A percentile compares a stretch with the other conserved stretches of the same genome.
Evolutionary conservation across 2,113 vertebrate genomes (phyloP).

Genomic region (Trochalopteron elliotii): DNA sequence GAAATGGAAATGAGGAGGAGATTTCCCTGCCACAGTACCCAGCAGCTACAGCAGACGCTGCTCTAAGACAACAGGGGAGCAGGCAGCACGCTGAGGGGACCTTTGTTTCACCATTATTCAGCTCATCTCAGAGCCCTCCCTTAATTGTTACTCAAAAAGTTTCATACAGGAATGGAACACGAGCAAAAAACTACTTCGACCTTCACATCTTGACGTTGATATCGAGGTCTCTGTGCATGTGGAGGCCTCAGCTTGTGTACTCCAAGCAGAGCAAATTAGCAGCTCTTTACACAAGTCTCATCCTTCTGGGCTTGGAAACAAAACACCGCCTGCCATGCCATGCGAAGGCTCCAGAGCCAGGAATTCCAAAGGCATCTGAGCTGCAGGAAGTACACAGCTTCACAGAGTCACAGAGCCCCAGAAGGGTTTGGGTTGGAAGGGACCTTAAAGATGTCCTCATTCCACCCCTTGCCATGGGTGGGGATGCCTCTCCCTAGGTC

Average conservation of each 20-base stretch:
- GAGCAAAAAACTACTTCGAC: background rate
- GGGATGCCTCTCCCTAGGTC: background rate
- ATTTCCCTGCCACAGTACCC: slow-evolving; percentile 38
- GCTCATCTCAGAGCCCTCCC: slow-evolving; percentile 43
- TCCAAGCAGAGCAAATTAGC: background rate
- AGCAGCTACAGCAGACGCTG: slow-evolving; percentile 3
- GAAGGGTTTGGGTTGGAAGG: background rate
- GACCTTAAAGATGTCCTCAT: background rate
- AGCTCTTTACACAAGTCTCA: background rate
- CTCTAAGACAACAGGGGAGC: slow-evolving; percentile 50
- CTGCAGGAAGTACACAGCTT: background rate
- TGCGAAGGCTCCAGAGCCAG: background rate
- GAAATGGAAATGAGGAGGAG: slow-evolving; percentile 52
- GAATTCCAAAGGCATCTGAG: background rate
- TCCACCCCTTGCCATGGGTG: background rate
- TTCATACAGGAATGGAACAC: background rate
- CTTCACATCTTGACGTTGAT: background rate
- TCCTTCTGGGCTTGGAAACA: background rate
- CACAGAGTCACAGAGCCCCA: background rate
- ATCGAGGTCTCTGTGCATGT: background rate
- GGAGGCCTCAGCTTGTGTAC: background rate
- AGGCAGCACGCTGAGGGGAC: background rate
- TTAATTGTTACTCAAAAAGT: slow-evolving; percentile 37
- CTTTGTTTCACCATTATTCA: slow-evolving; percentile 41
- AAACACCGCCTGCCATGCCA: fast-evolving